These are phyloP conservation scores for Melitaea athalia DNA, from an alignment of 2,888 invertebrate species.

Conservation along the genomic window DNA sequence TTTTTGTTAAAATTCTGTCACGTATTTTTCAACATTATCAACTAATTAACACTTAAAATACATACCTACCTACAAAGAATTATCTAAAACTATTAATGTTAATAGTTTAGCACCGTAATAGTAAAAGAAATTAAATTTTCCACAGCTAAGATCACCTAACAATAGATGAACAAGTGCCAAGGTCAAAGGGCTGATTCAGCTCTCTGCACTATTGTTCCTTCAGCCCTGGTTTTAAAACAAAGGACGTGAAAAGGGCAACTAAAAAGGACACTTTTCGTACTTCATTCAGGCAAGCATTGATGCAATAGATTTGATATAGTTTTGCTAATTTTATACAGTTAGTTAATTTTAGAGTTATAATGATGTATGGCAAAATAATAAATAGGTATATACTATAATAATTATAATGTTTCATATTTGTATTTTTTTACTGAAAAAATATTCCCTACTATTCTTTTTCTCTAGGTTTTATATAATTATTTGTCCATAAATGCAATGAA, in stretches of 20 bases:
- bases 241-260: not conserved
- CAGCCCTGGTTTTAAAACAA: not conserved
- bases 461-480: too few species aligned
- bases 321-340: not conserved
- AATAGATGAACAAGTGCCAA: not conserved
- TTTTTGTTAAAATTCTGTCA: too few species aligned
- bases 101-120: not conserved
- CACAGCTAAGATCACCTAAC: constrained; percentile 3
- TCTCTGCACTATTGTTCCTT: constrained; percentile 1
- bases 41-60: too few species aligned
- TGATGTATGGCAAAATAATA: too few species aligned
- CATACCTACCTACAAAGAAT: too few species aligned
- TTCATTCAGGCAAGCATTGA: not conserved
- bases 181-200: constrained; percentile 1
- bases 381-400: too few species aligned
- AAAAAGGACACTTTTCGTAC: not conserved
- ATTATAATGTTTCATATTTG: too few species aligned
- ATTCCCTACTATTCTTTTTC: too few species aligned
- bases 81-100: too few species aligned
- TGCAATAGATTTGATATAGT: not conserved
- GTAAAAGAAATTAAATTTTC: not conserved
- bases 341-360: not conserved
- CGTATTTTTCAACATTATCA: too few species aligned
- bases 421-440: too few species aligned
- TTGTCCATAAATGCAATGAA: too few species aligned